These are phyloP conservation scores for Isoperla grammatica DNA, from an alignment of 2,888 invertebrate genomes.

Conservation along the genomic window DNA sequence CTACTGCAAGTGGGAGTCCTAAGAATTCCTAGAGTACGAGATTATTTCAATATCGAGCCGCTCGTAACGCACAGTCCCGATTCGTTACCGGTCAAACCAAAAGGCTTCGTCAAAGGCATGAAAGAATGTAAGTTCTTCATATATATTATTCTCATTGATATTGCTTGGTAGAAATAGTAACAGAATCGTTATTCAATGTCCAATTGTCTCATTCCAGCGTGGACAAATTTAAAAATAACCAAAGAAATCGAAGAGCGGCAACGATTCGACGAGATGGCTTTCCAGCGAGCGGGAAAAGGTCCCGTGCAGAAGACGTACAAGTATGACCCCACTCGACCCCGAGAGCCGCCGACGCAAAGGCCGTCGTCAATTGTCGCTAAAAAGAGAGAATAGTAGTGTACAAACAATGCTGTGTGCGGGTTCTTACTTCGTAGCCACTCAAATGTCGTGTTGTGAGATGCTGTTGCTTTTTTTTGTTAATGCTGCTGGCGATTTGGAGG, in stretches of 20 bases:
- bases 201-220: conserved; percentile 49
- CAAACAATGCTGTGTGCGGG: not conserved
- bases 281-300: conserved; percentile 78
- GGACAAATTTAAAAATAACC: conserved; percentile 75
- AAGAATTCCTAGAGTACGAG: conserved; percentile 65
- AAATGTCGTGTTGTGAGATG: not conserved
- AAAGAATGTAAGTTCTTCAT: conserved; percentile 62
- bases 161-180: not conserved
- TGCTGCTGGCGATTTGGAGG: no score
- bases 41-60: conserved; percentile 68
- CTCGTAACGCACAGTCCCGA: conserved; percentile 52
- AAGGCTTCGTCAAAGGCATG: conserved; percentile 71
- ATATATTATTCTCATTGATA: not conserved
- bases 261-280: conserved; percentile 68
- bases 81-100: conserved; percentile 59
- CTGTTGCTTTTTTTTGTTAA: no score
- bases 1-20: conserved; percentile 73
- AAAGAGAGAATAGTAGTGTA: conserved; percentile 31
- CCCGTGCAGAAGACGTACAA: conserved; percentile 83
- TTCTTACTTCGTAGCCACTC: not conserved
- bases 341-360: not conserved
- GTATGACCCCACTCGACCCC: conserved; percentile 67
- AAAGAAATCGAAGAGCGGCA: conserved; percentile 71
- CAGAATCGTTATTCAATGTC: not conserved
- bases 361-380: conserved; percentile 35